Base-by-base conservation (phyloP, 2,797 vertebrate genomes). In the Pachyuromys duprasi region DNA sequence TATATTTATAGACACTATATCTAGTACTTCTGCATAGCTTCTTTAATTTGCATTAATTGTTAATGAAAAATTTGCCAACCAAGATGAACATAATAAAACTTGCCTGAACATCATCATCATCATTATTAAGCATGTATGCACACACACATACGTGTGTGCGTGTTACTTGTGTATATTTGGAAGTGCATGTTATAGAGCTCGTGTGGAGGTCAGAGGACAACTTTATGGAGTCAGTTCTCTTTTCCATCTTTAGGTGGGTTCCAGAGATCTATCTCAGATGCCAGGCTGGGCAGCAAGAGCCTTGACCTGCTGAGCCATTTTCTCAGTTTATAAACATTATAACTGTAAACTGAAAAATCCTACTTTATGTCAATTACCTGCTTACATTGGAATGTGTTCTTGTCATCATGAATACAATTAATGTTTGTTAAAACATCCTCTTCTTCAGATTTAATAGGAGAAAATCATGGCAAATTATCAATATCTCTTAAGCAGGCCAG, bases 361-460 rank as follows among this genome's bases (percentile, higher is more conserved):
- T 96, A 92, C 6, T 81, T 94, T 95, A 24, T 89, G 42, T 94
- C 89, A 86, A 74, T 90, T 88, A 63, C n/a, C 28, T 89, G 4
- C 17, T 89, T 60, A 91, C 2, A 79, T 20, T 92, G 60, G 24
- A 92, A 53, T 94, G 57, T 89, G 78, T 81, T 94, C 9, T 90
- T 90, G 2, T 20, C 24, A 81, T 89, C 28, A 93, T 24, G 53
- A 26, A 31, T 95, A 11, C 36, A 93, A 60, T 55, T 65, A 69
- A 1, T 86, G 20, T 88, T 94, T 90, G 42, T 22, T 70, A 55
- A 83, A 80, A 65, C 2, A 22, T 78, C 28, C n/a, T 90, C 3
- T 97, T 89, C 33, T 91, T 28, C 93, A 93, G 18, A 63, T 89
- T 83, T 92, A 90, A 69, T 69, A 95, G 9, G 92, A 81, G 81